Base-by-base conservation (phyloP, 2,888 invertebrate genomes). In the Pheosia gnoma region DNA sequence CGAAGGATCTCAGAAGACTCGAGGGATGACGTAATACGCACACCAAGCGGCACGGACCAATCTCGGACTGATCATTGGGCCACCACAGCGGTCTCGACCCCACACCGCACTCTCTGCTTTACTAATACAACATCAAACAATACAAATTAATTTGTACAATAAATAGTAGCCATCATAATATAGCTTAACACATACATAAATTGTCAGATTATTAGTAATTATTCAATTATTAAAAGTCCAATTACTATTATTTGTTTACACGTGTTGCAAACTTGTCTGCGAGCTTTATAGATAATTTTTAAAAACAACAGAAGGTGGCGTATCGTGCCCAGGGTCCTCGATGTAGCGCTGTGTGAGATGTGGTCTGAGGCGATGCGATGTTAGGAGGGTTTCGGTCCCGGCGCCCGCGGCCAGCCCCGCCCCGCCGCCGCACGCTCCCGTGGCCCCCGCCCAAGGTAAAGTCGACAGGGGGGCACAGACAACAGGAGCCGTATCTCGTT, bases 291-390 rank as follows among this genome's bases (percentile, higher is more conserved):
- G 88, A 85, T 88, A 80, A 86, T 89, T 89, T 91, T 93, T 91
- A 91, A 91, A 91, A 93, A 91, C 88, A 90, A 93, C 93, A 93
- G 93, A 92, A 91, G 91, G 89, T 91, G 92, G 87, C 89, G 89
- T 86, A 84, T 82, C 88, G 89, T 89, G 90, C 86, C 90, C 87
- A 82, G 90, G 25, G 39, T 87, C 90, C 88, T 87, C 89, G 91
- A 91, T 92, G 90, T 82, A 90, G 86, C 89, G 87, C 89, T 83
- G 88, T 90, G 90, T 91, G 90, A 85, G 88, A 90, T 91, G 92
- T 90, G 91, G 87, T 91, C 90, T 89, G 88, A 86, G 86, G 86
- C 86, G 87, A 90, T 90, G 89, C 86, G 87, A 90, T 91, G 89
- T 91, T 90, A 90, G 89, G 89, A 85, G 82, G 55, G 82, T 83